Base-by-base conservation (phyloP, 2,797 vertebrate genomes). In the Catostomus latipinnis region DNA sequence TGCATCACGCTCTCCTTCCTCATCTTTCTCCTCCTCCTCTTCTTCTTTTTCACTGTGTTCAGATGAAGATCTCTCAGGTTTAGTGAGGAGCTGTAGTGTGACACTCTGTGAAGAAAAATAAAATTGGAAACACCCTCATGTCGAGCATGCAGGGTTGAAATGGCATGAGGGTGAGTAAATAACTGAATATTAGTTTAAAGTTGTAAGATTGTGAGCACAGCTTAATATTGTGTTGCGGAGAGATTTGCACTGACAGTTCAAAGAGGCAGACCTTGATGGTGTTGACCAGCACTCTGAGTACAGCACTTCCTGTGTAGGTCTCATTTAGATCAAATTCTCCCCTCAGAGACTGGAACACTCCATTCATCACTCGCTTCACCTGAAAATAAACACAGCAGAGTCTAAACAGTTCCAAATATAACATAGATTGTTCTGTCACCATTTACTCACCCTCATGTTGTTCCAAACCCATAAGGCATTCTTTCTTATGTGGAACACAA, bases 281-380 rank as follows among this genome's bases (percentile, higher is more conserved):
- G 14, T 84, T 93, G 91, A 98, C 93, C 8, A 98, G 92, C 1
- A 95, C 85, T 0, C 91, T 90, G 56, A 99, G 93, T 48, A 98
- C 91, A 0, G 87, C 90, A 85, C 94, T 93, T 82, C 98, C 98
- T 0, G 87, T 91, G 87, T 99, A 99, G 0, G 89, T 91, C 69
- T 98, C 96, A 1, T 90, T 90, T 80, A 97, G 88, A 52, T 97
- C 95, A 83, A 98, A 98, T 87, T 98, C 94, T 9, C 92, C 93
- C n/a, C 97, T 89, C 71, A 98, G 91, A 11, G 95, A 95, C 7
- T 97, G 97, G 85, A 97, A 99, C 4, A 99, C 98, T 0, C 95
- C 93, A 0, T 99, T 99, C 98, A 99, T 99, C 84, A 97, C 97
- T 61, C 94, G 96, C 92, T 99, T 99, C 45, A 99, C 96, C 98